Base-by-base conservation (phyloP, 2,797 vertebrate genomes). In the Paedocypris micromegethes region DNA sequence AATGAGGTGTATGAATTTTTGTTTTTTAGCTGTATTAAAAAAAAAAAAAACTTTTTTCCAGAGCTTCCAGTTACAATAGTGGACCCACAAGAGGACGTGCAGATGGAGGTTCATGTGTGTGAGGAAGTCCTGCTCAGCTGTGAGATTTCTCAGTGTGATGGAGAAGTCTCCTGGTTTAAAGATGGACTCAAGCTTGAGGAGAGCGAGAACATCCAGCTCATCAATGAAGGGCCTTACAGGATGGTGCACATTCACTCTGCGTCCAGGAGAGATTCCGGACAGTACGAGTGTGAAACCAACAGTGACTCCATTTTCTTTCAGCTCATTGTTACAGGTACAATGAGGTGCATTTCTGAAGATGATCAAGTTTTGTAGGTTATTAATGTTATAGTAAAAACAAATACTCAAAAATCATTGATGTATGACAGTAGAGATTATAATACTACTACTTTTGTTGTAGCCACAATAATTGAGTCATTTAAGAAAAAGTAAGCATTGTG, bases 281-380 rank as follows among this genome's bases (percentile, higher is more conserved):
- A 96, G 67, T 98, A 94, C 0, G 89, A 95, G 71, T 97, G 94
- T 0, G 91, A 95, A 2, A 91, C 88, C 0, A 89, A 92, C 0
- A 89, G 91, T 0, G 93, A 96, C 77, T 94, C 93, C 0, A 86
- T 93, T 74, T 94, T 91, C 81, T 98, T 94, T 81, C 92, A 91
- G 4, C 78, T 98, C 48, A 87, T 72, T 0, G 83, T 98, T 59
- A 86, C 83, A 88, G 94, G 95, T 95, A 64, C 23, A 23, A 23
- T 23, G 23, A 23, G 23, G 23, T 23, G 23, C 23, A 23, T 23
- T 23, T 23, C 23, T 23, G 23, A 23, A 23, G 23, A 23, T 23
- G 1, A 23, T 23, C 23, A 23, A 23, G 23, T 23, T 23, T 23
- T 23, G 23, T 23, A 23, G 23, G 23, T 23, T 23, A 23, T 23